phyloP scores from a whole-genome alignment of 2,888 invertebrate genomes.

The Alitta virens region DNA sequence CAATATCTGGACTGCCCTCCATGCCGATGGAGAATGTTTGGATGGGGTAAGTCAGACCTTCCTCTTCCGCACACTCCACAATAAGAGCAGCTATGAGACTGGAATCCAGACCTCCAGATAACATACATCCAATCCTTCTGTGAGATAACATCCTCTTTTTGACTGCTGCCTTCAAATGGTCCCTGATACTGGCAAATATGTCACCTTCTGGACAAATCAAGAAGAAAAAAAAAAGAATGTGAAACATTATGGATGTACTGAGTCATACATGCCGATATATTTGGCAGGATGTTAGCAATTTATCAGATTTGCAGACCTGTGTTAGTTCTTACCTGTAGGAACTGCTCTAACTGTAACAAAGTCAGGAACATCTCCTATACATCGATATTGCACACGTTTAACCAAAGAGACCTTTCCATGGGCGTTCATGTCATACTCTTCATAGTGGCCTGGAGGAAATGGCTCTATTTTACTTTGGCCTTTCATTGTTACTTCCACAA shows the following conservation, averaged over 20 bases:
- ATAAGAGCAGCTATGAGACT: slow-evolving; percentile 71
- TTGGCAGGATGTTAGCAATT: too few species aligned
- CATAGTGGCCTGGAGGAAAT: slow-evolving; percentile 74
- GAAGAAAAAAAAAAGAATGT: too few species aligned
- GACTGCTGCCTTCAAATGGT: slow-evolving; percentile 63
- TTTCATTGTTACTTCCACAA: neutral
- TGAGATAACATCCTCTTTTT: slow-evolving; percentile 81
- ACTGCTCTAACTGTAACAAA: too few species aligned
- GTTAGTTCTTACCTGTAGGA: too few species aligned
- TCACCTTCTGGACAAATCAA: slow-evolving; percentile 16
- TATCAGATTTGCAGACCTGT: too few species aligned
- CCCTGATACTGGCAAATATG: slow-evolving; percentile 36
- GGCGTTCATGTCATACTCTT: slow-evolving; percentile 61
- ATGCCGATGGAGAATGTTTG: slow-evolving; percentile 90
- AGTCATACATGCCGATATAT: too few species aligned
- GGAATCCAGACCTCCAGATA: slow-evolving; percentile 81
- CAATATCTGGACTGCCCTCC: slow-evolving; percentile 81
- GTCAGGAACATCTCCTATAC: too few species aligned
- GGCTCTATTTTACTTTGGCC: slow-evolving; percentile 66
- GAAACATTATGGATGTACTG: too few species aligned
- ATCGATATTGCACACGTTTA: neutral
- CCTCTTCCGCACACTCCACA: slow-evolving; percentile 51
- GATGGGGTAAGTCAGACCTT: slow-evolving; percentile 50
- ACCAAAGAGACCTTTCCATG: slow-evolving; percentile 38
- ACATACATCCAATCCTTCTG: slow-evolving; percentile 77